Evolutionary conservation across 2,113 vertebrate species (phyloP).

Genomic region (Typhlomys cinereus): DNA sequence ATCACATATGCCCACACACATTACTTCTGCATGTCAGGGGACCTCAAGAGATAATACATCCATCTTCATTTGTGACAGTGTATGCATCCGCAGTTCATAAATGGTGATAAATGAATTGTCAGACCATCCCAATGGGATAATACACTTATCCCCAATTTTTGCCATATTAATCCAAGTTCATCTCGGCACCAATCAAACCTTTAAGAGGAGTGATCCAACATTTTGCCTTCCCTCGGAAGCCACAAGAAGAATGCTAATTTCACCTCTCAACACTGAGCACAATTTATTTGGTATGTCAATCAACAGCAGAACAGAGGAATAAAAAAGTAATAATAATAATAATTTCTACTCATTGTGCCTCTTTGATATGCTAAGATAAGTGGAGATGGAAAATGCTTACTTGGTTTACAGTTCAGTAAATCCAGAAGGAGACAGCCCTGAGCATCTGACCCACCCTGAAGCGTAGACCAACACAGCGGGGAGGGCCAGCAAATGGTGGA

Average conservation of each 20-base stretch:
- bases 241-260: slow-evolving; percentile 71
- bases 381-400: slow-evolving; percentile 44
- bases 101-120: slow-evolving; percentile 74
- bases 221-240: slow-evolving; percentile 53
- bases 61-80: slow-evolving; percentile 69
- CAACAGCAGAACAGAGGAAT: slow-evolving; percentile 47
- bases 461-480: neutral
- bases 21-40: slow-evolving; percentile 58
- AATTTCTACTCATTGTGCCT: slow-evolving; percentile 60
- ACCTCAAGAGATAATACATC: slow-evolving; percentile 70
- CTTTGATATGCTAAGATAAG: slow-evolving; percentile 56
- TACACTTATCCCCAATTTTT: slow-evolving; percentile 64
- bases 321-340: slow-evolving; percentile 38
- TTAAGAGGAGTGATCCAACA: slow-evolving; percentile 59
- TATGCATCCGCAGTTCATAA: slow-evolving; percentile 75
- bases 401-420: slow-evolving; percentile 39
- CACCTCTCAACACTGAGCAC: slow-evolving; percentile 57
- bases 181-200: slow-evolving; percentile 58
- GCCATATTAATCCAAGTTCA: slow-evolving; percentile 59
- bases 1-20: slow-evolving; percentile 71
- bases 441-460: neutral
- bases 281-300: slow-evolving; percentile 69
- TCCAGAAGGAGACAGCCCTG: neutral
- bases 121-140: slow-evolving; percentile 58
- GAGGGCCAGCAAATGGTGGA: neutral